A percentile compares a stretch with the other conserved stretches of the same genome.
Evolutionary conservation across 2,797 vertebrate species (phyloP).

Genomic region (Platyrinchus mystaceus): DNA sequence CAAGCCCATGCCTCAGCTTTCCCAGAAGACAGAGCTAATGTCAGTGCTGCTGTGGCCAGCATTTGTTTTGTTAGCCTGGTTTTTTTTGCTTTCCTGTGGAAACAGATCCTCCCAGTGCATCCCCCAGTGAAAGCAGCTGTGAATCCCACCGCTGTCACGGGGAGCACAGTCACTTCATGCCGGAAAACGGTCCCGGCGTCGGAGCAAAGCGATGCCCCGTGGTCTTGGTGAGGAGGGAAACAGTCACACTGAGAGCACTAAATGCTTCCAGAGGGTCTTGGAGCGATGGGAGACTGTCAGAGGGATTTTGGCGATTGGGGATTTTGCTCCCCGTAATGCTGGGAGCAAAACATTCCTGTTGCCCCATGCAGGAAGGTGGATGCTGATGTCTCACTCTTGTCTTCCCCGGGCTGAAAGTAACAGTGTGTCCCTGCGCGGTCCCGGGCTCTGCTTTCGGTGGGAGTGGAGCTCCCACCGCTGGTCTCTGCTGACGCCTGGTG

Average conservation of each 20-base stretch:
- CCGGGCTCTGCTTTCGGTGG: not conserved
- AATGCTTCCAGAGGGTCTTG: not conserved
- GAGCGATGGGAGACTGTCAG: rapidly evolving
- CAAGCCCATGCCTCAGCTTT: not conserved
- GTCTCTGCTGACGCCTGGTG: slow-evolving; percentile 57
- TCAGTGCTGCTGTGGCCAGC: not conserved
- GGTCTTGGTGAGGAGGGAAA: not conserved
- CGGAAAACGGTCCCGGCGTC: rapidly evolving
- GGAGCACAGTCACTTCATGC: not conserved
- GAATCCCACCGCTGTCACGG: not conserved
- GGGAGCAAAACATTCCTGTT: rapidly evolving
- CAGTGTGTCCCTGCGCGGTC: not conserved
- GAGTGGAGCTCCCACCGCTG: rapidly evolving
- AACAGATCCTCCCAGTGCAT: not conserved
- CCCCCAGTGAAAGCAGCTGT: not conserved
- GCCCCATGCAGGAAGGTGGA: rapidly evolving
- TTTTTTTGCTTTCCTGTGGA: not conserved
- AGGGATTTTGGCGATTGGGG: not conserved
- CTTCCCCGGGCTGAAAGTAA: not conserved
- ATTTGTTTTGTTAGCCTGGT: not conserved
- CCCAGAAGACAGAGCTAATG: not conserved
- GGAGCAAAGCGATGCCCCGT: not conserved
- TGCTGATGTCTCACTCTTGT: not conserved
- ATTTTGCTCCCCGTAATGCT: too few species aligned
- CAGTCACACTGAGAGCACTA: rapidly evolving